Evolutionary conservation across 1,140 invertebrate species (phyloP), one percentile per base, ranked within the genome.

Genomic region (Drosophila tani): DNA sequence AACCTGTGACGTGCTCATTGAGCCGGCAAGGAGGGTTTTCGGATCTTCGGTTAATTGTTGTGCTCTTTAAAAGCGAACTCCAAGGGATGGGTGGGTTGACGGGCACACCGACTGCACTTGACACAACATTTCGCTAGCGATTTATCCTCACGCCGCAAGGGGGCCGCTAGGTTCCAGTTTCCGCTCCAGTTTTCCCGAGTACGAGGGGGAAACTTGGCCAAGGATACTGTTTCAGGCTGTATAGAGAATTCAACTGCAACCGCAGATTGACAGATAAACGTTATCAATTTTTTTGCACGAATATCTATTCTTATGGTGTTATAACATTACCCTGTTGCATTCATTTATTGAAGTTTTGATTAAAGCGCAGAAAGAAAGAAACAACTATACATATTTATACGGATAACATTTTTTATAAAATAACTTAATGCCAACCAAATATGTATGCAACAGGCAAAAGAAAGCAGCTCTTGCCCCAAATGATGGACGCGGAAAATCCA

Each of bases 81-180:
- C 38, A 35, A 27, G 11, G 29, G 41, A 21, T 17, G 14, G 17
- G 43, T 11, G 24, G 21, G 27, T 8, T n/a, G 15, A 14, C 38
- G 53, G 43, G 43, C 55, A 12, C 55, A 58, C 65, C 73, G 73
- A 63, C 49, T 88, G 84, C 69, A 88, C 76, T 83, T 84, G 77
- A 84, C 85, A 90, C 69, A 77, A 81, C 78, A 78, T 81, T 88
- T 81, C 67, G 69, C 77, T 73, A 78, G 59, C 77, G 56, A 79
- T 79, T 84, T 88, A 63, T 84, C 55, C 64, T 47, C 67, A 45
- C 38, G 43, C 53, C 43, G 60, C 70, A 71, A 38, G 66, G 38
- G 32, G 14, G 15, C 15, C 59, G 51, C 49, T 17, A 40, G 41
- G 45, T 66, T 78, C 27, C 32, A 64, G 63, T 49, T 78, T 65